Evolutionary conservation across 2,113 vertebrate genomes (phyloP).

Genomic region (Oplegnathus fasciatus): DNA sequence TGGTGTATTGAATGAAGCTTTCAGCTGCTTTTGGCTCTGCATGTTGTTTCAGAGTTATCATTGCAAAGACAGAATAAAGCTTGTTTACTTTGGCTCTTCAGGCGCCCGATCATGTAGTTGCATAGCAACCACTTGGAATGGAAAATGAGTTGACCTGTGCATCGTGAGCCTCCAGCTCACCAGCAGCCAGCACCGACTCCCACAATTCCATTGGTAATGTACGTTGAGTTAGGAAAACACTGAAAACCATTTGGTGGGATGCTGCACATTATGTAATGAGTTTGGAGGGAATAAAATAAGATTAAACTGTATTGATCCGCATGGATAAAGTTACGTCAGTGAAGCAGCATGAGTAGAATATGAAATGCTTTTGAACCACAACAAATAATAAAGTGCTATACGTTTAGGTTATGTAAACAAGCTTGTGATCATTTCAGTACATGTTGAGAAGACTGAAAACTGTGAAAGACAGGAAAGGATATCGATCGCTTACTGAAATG

Average conservation of each 20-base stretch:
- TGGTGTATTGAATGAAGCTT: conserved; percentile 11
- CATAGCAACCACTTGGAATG: conserved; percentile 71
- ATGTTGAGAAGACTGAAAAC: not conserved
- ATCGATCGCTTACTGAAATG: not conserved
- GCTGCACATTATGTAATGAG: conserved; percentile 13
- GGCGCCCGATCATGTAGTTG: conserved; percentile 58
- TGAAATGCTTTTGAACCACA: not conserved
- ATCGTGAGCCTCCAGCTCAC: conserved; percentile 35
- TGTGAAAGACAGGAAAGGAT: not conserved
- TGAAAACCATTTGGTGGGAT: not conserved
- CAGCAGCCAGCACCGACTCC: conserved; percentile 47
- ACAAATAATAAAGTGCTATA: not conserved
- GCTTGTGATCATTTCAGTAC: not conserved
- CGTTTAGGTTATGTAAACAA: not conserved
- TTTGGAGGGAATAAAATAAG: not conserved
- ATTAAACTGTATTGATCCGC: not conserved
- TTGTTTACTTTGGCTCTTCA: conserved; percentile 64
- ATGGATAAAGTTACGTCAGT: not conserved
- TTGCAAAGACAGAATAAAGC: conserved; percentile 50
- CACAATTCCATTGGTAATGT: conserved; percentile 26
- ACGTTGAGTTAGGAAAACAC: conserved; percentile 18
- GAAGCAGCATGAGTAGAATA: not conserved
- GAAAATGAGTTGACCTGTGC: conserved; percentile 63
- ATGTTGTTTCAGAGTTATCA: conserved; percentile 41
- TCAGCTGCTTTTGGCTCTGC: conserved; percentile 37